Base-by-base conservation (phyloP, 2,888 invertebrate genomes). In the Julus scandinavius region DNA sequence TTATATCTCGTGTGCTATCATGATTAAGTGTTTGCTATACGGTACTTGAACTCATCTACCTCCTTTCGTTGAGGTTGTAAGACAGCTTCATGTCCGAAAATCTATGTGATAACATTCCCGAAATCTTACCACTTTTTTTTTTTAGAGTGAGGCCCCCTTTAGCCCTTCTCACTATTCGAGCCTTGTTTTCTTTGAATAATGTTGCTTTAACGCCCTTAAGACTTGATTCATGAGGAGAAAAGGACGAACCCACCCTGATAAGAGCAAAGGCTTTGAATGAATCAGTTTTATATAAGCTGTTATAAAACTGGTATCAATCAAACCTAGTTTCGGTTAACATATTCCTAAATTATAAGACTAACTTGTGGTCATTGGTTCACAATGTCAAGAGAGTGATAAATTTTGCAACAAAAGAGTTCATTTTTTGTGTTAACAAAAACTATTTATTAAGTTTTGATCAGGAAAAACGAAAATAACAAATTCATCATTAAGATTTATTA, bases 81-180 rank as follows among this genome's bases (percentile, higher is more conserved):
- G 72, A 72, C 29, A 72, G 29, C 72, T 72, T 7, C 72, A 72
- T 29, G 72, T 72, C 20, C 72, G 72, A 72, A 63, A 72, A 72
- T 72, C 29, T 72, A 17, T 72, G 29, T 29, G 72, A 72, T 72
- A 72, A 72, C 72, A 72, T 20, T 72, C 72, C 72, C 29, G 29
- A 72, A 72, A 72, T 72, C n/a, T 72, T 72, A 72, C 72, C 63
- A n/a, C n/a, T 72, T 72, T 72, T 72, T 72, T 20, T 49, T 72
- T 72, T 20, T 49, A 1, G 72, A 72, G 72, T 9, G 72, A 72
- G 72, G 72, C 72, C 72, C 72, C 72, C 72, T 29, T 20, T 20
- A 72, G 72, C 7, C 72, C 72, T 72, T 72, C 72, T 6, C 72
- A 72, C n/a, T n/a, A 72, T 72, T 29, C 72, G 20, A 72, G 29